These are phyloP conservation scores for Sanderia malayensis DNA, from an alignment of 30 jellyfish, hydroid and myxozoan genomes.

Conservation along the genomic window DNA sequence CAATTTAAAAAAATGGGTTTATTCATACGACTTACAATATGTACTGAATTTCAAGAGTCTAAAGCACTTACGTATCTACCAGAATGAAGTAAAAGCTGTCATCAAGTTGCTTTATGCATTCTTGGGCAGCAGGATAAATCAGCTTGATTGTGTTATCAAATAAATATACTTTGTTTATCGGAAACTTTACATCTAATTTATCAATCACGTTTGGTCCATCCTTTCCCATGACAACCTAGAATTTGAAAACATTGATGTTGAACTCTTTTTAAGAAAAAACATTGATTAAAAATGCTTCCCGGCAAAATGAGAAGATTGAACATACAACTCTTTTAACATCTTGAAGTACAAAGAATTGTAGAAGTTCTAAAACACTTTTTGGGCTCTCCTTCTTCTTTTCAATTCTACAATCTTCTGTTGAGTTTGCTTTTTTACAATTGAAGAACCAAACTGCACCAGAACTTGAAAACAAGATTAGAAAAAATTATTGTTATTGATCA, in stretches of 20 bases:
- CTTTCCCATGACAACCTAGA: constrained; percentile 31
- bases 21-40: too few relatives aligned
- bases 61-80: constrained; percentile 42
- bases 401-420: constrained; percentile 19
- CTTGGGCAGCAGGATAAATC: constrained; percentile 16
- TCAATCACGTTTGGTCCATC: constrained; percentile 38
- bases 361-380: constrained; percentile 33
- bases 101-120: constrained; percentile 8
- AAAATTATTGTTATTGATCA: too few relatives aligned
- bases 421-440: constrained; percentile 27
- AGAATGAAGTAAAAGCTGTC: constrained; percentile 39
- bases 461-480: constrained; percentile 18
- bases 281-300: too few relatives aligned
- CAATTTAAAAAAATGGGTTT: too few relatives aligned
- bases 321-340: constrained; percentile 41
- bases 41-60: too few relatives aligned
- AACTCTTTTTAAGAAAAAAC: too few relatives aligned
- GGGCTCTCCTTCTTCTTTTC: constrained; percentile 28
- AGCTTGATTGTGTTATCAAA: constrained; percentile 13
- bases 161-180: constrained; percentile 45
- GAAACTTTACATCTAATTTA: constrained; percentile 36
- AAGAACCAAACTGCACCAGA: constrained; percentile 51
- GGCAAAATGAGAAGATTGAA: too few relatives aligned
- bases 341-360: constrained; percentile 34
- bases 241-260: too few relatives aligned